Base-by-base conservation (phyloP, 2,113 vertebrate genomes). In the Heloderma charlesbogerti region DNA sequence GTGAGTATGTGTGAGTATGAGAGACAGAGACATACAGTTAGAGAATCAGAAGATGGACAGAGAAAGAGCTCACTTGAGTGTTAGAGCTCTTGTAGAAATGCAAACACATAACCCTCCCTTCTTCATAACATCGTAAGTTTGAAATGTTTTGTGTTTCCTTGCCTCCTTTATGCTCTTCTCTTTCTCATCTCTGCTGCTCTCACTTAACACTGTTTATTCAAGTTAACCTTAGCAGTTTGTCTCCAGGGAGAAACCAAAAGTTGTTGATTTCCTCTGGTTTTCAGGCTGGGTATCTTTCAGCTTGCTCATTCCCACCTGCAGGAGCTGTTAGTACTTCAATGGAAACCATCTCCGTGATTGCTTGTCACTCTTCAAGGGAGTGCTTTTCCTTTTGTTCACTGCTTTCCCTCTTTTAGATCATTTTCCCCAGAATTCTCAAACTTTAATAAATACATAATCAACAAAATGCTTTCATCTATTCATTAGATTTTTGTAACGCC, bases 391-490 rank as follows among this genome's bases (percentile, higher is more conserved):
- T 96, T 96, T 96, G 91, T 95, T 96, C 92, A 87, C 77, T 95
- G 82, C 92, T 83, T 94, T 94, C 92, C 89, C 88, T 94, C 94
- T 91, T 92, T 96, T 95, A 93, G 88, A 95, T 96, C 86, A 77
- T 89, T 95, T 93, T 91, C 93, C 85, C 92, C 15, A 93, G 95
- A 96, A 96, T 93, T 94, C 94, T 94, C 91, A 92, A 86, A 94
- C 94, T 96, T 93, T 95, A 96, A 96, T 96, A 96, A 96, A 96
- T 94, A 95, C 91, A 91, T 91, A 92, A 94, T 94, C 29, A 43
- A 96, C 95, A 94, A 95, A 95, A 94, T 90, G 88, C 95, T 96
- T 96, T 97, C 95, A 96, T 97, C 95, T 96, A 88, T 94, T 96
- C 96, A 96, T 96, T 86, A 95, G 94, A 86, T 88, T 93, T 95